Conservation (phyloP, 2,113 vertebrate species). For the Suncus etruscus region DNA sequence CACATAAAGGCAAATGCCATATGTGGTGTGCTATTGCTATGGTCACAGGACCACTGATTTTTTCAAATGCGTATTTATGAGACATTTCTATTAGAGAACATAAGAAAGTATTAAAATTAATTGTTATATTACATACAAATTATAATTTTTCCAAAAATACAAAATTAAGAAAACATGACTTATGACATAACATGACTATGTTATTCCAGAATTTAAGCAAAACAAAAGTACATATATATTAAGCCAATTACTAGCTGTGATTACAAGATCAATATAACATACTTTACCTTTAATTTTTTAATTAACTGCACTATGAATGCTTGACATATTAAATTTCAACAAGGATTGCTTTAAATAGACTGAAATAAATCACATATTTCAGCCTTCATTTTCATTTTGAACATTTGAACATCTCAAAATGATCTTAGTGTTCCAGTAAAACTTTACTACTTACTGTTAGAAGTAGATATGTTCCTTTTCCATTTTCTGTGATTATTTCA, state of each 20-base stretch:
- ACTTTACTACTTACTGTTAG: not conserved
- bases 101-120: slow-evolving; percentile 35
- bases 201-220: not conserved
- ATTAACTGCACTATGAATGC: not conserved
- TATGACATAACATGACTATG: too few relatives aligned
- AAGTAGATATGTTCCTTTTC: not conserved
- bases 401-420: not conserved
- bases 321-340: slow-evolving; percentile 3
- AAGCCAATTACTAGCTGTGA: not conserved
- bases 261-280: not conserved
- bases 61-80: not conserved
- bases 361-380: not conserved
- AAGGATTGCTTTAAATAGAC: not conserved
- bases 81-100: not conserved
- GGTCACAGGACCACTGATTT: not conserved
- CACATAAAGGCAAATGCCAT: too few relatives aligned
- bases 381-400: slow-evolving; percentile 15
- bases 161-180: not conserved
- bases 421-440: not conserved
- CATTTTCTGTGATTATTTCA: not conserved
- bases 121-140: not conserved
- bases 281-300: not conserved
- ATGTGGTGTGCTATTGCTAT: too few relatives aligned
- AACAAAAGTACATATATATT: not conserved
- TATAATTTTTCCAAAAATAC: not conserved